These are phyloP conservation scores for Synanthedon andrenaeformis DNA, from an alignment of 2,888 invertebrate genomes.

Conservation along the genomic window DNA sequence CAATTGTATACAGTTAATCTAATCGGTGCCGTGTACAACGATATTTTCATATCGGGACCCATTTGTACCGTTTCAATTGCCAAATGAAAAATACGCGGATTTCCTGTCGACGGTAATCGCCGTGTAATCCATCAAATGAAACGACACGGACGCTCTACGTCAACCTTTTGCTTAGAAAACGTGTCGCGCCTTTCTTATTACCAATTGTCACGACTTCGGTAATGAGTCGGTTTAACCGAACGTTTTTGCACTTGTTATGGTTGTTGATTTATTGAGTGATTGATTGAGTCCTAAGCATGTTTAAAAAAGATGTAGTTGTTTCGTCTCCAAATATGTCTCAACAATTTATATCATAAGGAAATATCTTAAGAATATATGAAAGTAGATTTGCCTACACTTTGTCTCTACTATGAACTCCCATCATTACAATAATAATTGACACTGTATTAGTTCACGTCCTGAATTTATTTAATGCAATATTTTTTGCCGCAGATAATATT, in stretches of 20 bases:
- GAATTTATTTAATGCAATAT: no score
- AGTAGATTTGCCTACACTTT: no score
- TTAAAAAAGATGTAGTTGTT: no score
- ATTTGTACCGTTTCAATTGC: slow-evolving; percentile 45
- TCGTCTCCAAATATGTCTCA: no score
- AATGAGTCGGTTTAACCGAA: slow-evolving; percentile 37
- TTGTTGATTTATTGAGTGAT: slow-evolving; percentile 9
- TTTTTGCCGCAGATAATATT: no score
- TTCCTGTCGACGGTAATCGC: slow-evolving; percentile 59
- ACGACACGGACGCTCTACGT: slow-evolving; percentile 17
- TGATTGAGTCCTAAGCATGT: no score
- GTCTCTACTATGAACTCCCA: no score
- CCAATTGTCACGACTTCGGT: slow-evolving; percentile 52
- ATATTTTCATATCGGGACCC: slow-evolving; percentile 48
- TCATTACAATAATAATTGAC: no score
- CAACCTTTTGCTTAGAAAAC: slow-evolving; percentile 20
- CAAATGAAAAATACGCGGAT: slow-evolving; percentile 66
- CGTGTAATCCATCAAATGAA: slow-evolving; percentile 61
- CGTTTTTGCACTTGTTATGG: slow-evolving; percentile 32
- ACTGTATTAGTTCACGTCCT: no score
- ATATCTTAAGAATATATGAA: no score
- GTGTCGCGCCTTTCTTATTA: slow-evolving; percentile 35
- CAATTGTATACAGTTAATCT: slow-evolving; percentile 62
- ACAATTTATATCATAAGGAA: no score
- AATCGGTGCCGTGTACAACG: slow-evolving; percentile 59